Evolutionary conservation across 2,888 invertebrate genomes (phyloP).

Genomic region (Bombyx huttoni): DNA sequence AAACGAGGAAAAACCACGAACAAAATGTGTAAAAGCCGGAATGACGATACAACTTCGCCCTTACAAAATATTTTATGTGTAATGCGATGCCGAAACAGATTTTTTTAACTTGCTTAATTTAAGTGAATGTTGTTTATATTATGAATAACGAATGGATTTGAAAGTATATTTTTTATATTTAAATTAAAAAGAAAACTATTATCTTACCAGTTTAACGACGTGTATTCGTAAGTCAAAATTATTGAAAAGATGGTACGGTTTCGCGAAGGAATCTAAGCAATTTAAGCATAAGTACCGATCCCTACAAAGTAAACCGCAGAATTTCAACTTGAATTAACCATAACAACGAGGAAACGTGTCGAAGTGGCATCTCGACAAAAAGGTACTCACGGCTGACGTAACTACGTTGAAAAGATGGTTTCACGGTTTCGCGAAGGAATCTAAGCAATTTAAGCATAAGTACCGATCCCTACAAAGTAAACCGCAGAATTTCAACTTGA

Average conservation of each 20-base stretch:
- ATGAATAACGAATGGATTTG: too few species aligned
- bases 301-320: slow-evolving; percentile 1
- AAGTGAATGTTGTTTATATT: neutral
- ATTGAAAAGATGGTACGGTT: neutral
- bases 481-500: slow-evolving; percentile 16
- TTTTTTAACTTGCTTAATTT: neutral
- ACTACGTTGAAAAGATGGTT: neutral
- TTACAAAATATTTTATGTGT: neutral
- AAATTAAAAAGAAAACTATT: neutral
- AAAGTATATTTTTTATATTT: too few species aligned
- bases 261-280: neutral
- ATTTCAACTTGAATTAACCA: slow-evolving; percentile 28
- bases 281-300: neutral
- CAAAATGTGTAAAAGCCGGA: neutral
- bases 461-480: neutral
- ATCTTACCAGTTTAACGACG: neutral
- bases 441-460: neutral
- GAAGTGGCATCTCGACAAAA: slow-evolving; percentile 45
- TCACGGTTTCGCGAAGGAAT: neutral
- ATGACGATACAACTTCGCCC: neutral
- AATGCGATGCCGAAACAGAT: neutral
- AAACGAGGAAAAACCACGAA: neutral
- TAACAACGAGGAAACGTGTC: slow-evolving; percentile 31
- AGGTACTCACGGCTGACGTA: slow-evolving; percentile 40
- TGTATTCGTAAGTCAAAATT: neutral